Conservation (phyloP, 2,797 vertebrate genomes). For the Choloepus didactylus region DNA sequence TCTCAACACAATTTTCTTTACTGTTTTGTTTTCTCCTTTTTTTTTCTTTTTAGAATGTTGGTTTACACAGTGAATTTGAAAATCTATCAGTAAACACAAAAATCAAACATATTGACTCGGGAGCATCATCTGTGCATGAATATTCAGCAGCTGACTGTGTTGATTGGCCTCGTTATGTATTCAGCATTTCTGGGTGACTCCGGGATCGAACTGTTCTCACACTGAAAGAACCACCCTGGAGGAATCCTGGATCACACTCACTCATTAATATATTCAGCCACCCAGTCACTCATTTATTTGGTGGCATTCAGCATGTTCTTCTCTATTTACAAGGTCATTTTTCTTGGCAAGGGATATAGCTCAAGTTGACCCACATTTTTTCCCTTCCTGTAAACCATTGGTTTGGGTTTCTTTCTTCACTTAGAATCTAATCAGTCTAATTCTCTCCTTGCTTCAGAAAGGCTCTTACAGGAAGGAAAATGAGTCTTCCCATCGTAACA, state of each 20-base stretch:
- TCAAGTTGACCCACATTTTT: slow-evolving; percentile 76
- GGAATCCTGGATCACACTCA: slow-evolving; percentile 58
- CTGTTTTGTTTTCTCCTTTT: neutral
- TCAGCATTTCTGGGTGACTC: slow-evolving; percentile 76
- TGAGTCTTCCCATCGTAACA: slow-evolving; percentile 74
- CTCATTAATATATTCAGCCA: slow-evolving; percentile 65
- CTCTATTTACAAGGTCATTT: slow-evolving; percentile 67
- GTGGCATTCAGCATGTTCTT: slow-evolving; percentile 69
- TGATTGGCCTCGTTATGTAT: slow-evolving; percentile 76
- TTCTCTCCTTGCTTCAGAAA: slow-evolving; percentile 75
- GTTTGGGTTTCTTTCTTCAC: slow-evolving; percentile 60
- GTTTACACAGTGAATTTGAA: slow-evolving; percentile 74
- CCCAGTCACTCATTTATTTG: slow-evolving; percentile 63
- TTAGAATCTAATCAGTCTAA: slow-evolving; percentile 73
- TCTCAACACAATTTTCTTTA: slow-evolving; percentile 38
- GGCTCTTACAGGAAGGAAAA: slow-evolving; percentile 76
- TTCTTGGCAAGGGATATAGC: slow-evolving; percentile 53
- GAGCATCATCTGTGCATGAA: slow-evolving; percentile 79
- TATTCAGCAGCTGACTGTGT: slow-evolving; percentile 78
- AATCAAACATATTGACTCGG: slow-evolving; percentile 73
- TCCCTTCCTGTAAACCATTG: slow-evolving; percentile 55
- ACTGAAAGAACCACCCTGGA: slow-evolving; percentile 61
- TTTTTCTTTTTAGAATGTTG: slow-evolving; percentile 52
- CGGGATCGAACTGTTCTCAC: slow-evolving; percentile 70
- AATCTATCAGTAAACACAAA: slow-evolving; percentile 78